Base-by-base conservation (phyloP, 2,888 invertebrate genomes). In the Drosophila paranaensis region DNA sequence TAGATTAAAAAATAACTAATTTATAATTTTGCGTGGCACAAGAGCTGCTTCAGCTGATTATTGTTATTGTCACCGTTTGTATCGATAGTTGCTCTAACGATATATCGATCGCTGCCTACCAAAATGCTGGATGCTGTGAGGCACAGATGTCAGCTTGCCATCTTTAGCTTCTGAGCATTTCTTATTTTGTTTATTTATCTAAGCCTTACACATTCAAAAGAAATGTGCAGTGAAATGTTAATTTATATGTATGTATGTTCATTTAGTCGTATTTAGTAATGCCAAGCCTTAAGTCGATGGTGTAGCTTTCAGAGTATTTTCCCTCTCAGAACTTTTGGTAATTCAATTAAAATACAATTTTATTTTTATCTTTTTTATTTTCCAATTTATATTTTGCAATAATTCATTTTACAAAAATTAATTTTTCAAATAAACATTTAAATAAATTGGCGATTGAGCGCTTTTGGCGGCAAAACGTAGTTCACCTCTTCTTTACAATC, bases 1-100 rank as follows among this genome's bases (percentile, higher is more conserved):
- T 69, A 60, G 67, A 71, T 77, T 89, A 58, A 48, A 71, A 66
- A 66, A 76, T 69, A 72, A 61, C 73, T 65, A 63, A 67, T 70
- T 68, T 73, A 64, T 65, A 79, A 86, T 81, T 86, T 85, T 90
- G 84, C 84, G 87, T 89, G 88, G 83, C 79, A 83, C 87, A 90
- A 90, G 81, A 79, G 61, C 79, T 69, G 55, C 65, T 80, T 80
- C 79, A 84, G 83, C 85, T 85, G 85, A 82, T 87, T 85, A 74
- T 87, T 85, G 85, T 85, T 85, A 84, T 87, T 87, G 84, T 84
- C 74, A 77, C 74, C 74, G 55, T 14, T 58, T 35, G 8, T 70
- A 76, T 76, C 76, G 76, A 76, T 76, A 76, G 50, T 40, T 30
- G 14, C 39, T 4, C 60, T 10, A 16, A 57, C 77, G 73, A 77